Percentiles rank a stretch among this genome's conserved stretches.
phyloP scores from a whole-genome alignment of 2,888 invertebrate species.

The Bruchidius siliquastri region DNA sequence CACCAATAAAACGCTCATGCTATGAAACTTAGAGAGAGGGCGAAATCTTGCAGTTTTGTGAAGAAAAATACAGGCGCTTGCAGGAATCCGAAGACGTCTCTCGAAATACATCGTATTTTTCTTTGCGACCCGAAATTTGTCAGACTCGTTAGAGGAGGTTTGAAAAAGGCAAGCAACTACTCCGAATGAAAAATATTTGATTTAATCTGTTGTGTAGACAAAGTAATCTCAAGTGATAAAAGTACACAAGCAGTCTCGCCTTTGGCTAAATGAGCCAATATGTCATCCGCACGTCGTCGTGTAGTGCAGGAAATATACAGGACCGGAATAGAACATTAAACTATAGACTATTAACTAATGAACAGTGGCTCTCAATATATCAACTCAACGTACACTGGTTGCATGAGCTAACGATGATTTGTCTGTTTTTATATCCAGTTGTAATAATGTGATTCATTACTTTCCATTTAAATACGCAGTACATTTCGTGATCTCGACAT shows the following conservation, averaged over 20 bases:
- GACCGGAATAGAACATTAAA: background rate
- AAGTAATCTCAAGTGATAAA: conserved; percentile 47
- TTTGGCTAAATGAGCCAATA: conserved; percentile 43
- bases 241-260: conserved; percentile 47
- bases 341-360: too few species aligned
- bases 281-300: conserved; percentile 34
- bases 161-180: background rate
- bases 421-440: too few species aligned
- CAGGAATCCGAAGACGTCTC: background rate
- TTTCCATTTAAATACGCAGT: too few species aligned
- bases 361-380: too few species aligned
- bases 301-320: conserved; percentile 1
- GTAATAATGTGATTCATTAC: too few species aligned
- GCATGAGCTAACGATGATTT: too few species aligned
- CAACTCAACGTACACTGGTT: too few species aligned
- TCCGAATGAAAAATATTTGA: conserved; percentile 47
- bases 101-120: background rate
- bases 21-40: background rate
- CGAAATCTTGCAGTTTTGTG: background rate
- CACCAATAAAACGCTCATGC: background rate
- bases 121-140: background rate
- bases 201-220: conserved; percentile 49
- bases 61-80: background rate
- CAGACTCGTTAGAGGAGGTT: conserved; percentile 1
- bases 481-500: too few species aligned